Evolutionary conservation across 2,888 invertebrate genomes (phyloP).

Genomic region (Sesia bembeciformis): DNA sequence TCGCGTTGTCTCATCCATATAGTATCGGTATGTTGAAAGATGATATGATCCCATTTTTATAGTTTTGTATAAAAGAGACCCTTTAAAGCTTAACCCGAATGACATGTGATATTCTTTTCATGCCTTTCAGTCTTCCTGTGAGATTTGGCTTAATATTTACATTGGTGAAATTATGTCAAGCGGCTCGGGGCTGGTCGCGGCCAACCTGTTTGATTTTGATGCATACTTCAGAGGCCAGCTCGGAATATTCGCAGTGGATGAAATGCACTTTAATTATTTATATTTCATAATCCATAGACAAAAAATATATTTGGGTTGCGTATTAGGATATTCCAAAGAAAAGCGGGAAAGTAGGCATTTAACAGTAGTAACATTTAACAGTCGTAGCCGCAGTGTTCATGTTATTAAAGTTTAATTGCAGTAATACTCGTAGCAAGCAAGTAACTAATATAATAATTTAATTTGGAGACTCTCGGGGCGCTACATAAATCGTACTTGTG

Average conservation of each 20-base stretch:
- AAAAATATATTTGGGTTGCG: too few relatives aligned
- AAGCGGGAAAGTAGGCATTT: too few relatives aligned
- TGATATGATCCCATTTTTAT: constrained; percentile 58
- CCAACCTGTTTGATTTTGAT: constrained; percentile 67
- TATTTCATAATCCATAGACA: too few relatives aligned
- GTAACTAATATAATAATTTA: constrained; percentile 64
- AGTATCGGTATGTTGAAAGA: constrained; percentile 52
- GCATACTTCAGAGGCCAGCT: constrained; percentile 49
- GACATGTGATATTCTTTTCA: constrained; percentile 49
- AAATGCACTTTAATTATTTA: neutral
- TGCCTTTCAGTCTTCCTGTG: constrained; percentile 46
- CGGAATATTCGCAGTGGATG: neutral
- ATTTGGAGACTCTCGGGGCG: constrained; percentile 50
- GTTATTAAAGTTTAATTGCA: constrained; percentile 61
- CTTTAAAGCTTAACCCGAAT: constrained; percentile 22
- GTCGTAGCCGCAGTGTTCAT: constrained; percentile 26
- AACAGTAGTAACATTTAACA: neutral
- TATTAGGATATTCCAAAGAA: too few relatives aligned
- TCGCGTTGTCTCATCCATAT: constrained; percentile 57
- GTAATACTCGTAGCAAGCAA: constrained; percentile 36
- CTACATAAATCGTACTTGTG: constrained; percentile 66
- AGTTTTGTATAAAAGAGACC: constrained; percentile 34
- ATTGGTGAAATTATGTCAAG: constrained; percentile 58
- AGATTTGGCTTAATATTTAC: constrained; percentile 65
- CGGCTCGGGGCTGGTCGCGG: constrained; percentile 37